These are phyloP conservation scores for Petromus typicus DNA, from an alignment of 2,113 vertebrate genomes.

Conservation along the genomic window DNA sequence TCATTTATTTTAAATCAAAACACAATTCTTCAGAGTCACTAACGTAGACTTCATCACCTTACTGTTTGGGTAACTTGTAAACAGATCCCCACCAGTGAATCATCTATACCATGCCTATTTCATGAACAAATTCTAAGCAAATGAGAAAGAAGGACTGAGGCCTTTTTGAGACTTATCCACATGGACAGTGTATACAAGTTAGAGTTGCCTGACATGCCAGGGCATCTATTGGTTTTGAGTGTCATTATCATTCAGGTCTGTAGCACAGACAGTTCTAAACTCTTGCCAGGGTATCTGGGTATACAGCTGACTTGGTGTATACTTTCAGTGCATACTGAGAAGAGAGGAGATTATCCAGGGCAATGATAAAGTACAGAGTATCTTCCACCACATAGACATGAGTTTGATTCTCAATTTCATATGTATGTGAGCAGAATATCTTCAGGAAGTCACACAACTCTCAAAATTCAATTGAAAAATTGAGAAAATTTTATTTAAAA, in stretches of 20 bases:
- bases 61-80: neutral
- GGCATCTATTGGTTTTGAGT: neutral
- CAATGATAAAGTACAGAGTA: neutral
- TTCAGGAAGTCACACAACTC: neutral
- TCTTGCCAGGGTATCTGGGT: neutral
- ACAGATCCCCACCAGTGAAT: neutral
- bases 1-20: constrained; percentile 56
- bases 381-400: neutral
- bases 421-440: neutral
- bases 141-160: neutral
- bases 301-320: neutral
- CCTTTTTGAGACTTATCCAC: neutral
- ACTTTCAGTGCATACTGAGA: neutral
- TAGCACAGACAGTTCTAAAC: neutral
- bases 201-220: neutral
- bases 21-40: neutral
- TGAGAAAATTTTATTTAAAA: neutral
- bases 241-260: neutral
- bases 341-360: neutral
- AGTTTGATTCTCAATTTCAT: neutral
- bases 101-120: neutral
- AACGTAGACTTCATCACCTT: neutral
- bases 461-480: neutral
- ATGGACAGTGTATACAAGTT: neutral
- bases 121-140: neutral